phyloP scores from a whole-genome alignment of 2,797 vertebrate species.

The Danio aesculapii region DNA sequence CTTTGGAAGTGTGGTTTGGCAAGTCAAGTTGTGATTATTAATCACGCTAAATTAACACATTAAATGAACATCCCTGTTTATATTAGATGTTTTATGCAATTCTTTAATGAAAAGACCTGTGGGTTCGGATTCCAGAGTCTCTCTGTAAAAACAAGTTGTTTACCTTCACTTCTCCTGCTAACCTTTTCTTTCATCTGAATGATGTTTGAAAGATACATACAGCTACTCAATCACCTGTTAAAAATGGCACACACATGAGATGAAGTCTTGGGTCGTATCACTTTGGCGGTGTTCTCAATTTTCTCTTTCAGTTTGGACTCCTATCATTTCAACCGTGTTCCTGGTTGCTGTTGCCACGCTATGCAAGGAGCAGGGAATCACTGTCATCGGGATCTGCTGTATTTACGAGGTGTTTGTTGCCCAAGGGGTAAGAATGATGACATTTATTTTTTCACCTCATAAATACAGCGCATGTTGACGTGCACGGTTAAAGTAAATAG shows the following conservation, averaged over 20 bases:
- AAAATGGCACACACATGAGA: background rate
- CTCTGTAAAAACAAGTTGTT: background rate
- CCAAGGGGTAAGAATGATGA: slow-evolving; percentile 87
- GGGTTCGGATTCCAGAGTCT: background rate
- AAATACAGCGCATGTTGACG: background rate
- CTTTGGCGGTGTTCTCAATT: background rate
- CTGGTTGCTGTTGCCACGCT: slow-evolving; percentile 94
- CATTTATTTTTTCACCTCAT: slow-evolving; percentile 1
- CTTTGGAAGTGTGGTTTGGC: background rate
- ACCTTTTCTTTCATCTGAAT: background rate
- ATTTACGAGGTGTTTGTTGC: slow-evolving; percentile 97
- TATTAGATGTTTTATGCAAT: background rate
- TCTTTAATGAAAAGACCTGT: background rate
- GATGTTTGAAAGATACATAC: background rate
- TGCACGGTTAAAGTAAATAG: background rate
- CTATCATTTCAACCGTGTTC: slow-evolving; percentile 90
- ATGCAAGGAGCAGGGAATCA: slow-evolving; percentile 98
- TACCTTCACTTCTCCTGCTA: background rate
- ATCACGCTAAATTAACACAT: slow-evolving; percentile 12
- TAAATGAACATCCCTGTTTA: background rate
- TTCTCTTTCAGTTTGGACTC: slow-evolving; percentile 86
- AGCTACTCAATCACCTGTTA: background rate
- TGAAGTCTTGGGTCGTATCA: background rate
- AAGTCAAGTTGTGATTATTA: background rate
- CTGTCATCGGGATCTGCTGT: slow-evolving; percentile 97